Evolutionary conservation across 2,113 vertebrate genomes (phyloP), one percentile per base, ranked within the genome.

Genomic region (Lonchura striata): DNA sequence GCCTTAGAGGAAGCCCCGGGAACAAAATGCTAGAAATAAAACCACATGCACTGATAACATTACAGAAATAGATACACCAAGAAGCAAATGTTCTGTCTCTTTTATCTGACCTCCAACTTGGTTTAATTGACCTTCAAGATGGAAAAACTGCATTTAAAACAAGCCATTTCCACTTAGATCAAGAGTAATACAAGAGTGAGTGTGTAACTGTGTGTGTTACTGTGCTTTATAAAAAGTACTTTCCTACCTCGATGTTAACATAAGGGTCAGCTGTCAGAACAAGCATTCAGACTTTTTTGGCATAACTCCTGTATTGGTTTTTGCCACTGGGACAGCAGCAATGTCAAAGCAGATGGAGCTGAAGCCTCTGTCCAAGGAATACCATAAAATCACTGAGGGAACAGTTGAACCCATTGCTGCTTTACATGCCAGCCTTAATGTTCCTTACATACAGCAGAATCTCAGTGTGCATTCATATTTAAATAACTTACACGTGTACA

Each of bases 11-110:
- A 97, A 95, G 64, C 49, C 52, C 52, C 11, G 0, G 31, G 80
- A 94, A 94, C 68, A 97, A 95, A 96, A 93, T 8, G 71, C 76
- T 95, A 92, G 87, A 95, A 97, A 94, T 91, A 90, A 94, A 94
- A 61, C 92, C 93, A 86, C 90, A 95, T 15, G 50, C 44, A 50
- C 54, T 77, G 72, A 95, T 94, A 96, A 65, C 44, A 42, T 94
- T 95, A 94, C 96, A 94, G 77, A 94, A 97, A 97, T 96, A 96
- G 96, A 96, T 49, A 80, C 33, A 71, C 35, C 9, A 66, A 92
- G 80, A 72, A 94, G 86, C n/a, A 86, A 95, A 61, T 92, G 92
- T 93, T 94, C 92, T 93, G 69, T 68, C 86, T 77, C 65, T 94
- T 94, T 72, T 69, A 95, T 71, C 80, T 94, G 93, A 97, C 92